Conservation (phyloP, 1,140 invertebrate genomes). For the Aphidius gifuensis region DNA sequence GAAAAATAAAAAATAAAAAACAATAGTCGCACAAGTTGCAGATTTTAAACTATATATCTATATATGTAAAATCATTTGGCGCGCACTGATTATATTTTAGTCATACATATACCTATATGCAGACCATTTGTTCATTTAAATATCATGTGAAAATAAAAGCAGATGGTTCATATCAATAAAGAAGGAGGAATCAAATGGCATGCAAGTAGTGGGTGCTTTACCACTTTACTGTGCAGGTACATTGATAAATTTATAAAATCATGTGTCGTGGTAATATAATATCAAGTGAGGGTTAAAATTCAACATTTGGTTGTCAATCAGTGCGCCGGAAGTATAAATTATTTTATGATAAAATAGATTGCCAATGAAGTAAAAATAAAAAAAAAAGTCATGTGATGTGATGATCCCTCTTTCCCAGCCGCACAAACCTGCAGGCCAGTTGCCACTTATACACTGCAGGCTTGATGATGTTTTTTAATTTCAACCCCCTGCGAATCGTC, state of each 20-base stretch:
- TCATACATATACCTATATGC: conserved; percentile 42
- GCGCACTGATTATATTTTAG: conserved; percentile 39
- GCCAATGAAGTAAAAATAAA: neutral
- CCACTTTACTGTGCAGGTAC: neutral
- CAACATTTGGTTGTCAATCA: conserved; percentile 39
- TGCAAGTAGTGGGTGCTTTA: too few species aligned
- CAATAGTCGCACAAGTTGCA: too few species aligned
- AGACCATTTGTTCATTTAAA: conserved; percentile 39
- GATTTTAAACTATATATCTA: too few species aligned
- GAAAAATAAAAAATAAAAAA: too few species aligned
- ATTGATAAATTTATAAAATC: conserved; percentile 33
- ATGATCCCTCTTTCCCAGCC: too few species aligned
- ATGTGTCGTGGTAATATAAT: conserved; percentile 28
- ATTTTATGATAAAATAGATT: neutral
- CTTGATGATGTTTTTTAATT: conserved; percentile 4
- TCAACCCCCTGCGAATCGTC: conserved; percentile 14
- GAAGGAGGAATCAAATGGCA: neutral
- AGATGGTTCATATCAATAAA: conserved; percentile 41
- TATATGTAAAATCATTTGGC: too few species aligned
- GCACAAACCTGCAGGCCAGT: too few species aligned
- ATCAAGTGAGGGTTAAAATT: conserved; percentile 36
- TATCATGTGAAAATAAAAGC: conserved; percentile 49
- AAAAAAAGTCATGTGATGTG: neutral
- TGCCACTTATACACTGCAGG: too few species aligned
- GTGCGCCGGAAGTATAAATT: conserved; percentile 13